Evolutionary conservation across 2,797 vertebrate genomes (phyloP).

Genomic region (Toxotes lorentzi): DNA sequence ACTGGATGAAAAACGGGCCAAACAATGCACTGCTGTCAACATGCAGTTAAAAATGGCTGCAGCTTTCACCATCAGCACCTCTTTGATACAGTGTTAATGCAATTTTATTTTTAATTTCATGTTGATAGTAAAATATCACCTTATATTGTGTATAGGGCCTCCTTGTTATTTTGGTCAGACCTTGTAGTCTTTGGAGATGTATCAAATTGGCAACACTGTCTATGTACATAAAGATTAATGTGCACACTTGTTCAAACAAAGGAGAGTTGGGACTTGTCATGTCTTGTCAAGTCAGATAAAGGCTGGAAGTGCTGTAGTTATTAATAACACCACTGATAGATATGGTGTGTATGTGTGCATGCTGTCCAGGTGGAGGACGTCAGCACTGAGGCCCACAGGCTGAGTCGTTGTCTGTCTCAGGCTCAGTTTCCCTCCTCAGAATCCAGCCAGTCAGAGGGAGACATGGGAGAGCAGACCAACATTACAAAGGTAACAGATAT

Average conservation of each 20-base stretch:
- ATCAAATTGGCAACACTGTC: not conserved
- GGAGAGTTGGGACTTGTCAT: conserved; percentile 3
- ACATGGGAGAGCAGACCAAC: conserved; percentile 36
- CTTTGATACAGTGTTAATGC: not conserved
- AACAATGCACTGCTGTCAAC: not conserved
- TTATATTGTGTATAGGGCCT: not conserved
- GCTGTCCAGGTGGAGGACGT: conserved; percentile 63
- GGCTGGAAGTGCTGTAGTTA: not conserved
- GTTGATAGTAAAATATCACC: not conserved
- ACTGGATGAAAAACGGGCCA: not conserved
- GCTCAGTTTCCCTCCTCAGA: conserved; percentile 32
- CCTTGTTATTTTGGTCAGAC: not conserved
- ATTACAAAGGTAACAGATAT: conserved; percentile 42
- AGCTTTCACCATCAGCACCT: not conserved
- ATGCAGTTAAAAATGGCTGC: not conserved
- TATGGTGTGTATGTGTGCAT: not conserved
- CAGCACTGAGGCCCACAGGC: conserved; percentile 53
- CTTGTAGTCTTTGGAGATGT: not conserved
- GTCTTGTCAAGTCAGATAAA: conserved; percentile 47
- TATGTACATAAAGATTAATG: conserved; percentile 14
- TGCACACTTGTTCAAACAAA: conserved; percentile 39
- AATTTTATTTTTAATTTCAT: not conserved
- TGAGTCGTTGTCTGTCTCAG: conserved; percentile 64
- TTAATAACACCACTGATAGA: not conserved
- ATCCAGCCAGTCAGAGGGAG: conserved; percentile 30